phyloP scores from a whole-genome alignment of 2,113 vertebrate genomes.

The Lucifuga dentata region DNA sequence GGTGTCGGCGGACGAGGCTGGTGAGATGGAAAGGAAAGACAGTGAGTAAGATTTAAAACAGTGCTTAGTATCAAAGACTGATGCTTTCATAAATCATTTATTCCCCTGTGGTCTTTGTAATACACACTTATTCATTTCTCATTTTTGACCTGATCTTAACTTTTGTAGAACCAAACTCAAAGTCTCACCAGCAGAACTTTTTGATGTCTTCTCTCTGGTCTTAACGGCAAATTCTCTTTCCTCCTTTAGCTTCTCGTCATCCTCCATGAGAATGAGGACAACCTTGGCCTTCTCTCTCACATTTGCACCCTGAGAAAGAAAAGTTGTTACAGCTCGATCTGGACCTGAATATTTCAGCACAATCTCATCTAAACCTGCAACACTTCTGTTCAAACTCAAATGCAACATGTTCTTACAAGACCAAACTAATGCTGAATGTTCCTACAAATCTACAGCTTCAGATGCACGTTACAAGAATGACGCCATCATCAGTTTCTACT shows the following conservation, averaged over 20 bases:
- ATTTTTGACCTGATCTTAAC: no score
- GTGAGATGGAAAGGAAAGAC: neutral
- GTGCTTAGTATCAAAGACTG: neutral
- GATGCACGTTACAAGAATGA: no score
- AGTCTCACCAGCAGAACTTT: constrained; percentile 84
- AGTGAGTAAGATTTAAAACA: neutral
- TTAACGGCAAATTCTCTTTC: constrained; percentile 89
- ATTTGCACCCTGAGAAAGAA: constrained; percentile 82
- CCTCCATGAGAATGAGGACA: constrained; percentile 88
- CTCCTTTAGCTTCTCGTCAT: constrained; percentile 89
- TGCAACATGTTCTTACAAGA: neutral
- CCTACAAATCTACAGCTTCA: no score
- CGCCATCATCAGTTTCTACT: no score
- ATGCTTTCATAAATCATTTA: no score
- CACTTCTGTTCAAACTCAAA: neutral
- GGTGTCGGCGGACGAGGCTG: constrained; percentile 70
- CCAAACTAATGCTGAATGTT: no score
- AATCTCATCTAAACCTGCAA: neutral
- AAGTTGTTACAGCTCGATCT: neutral
- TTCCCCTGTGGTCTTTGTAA: no score
- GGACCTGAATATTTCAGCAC: neutral
- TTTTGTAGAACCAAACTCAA: neutral
- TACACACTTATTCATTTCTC: no score
- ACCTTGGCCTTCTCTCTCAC: constrained; percentile 93
- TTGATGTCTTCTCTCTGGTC: constrained; percentile 91